These are phyloP conservation scores for Betta splendens DNA, from an alignment of 2,797 vertebrate species.

Conservation along the genomic window DNA sequence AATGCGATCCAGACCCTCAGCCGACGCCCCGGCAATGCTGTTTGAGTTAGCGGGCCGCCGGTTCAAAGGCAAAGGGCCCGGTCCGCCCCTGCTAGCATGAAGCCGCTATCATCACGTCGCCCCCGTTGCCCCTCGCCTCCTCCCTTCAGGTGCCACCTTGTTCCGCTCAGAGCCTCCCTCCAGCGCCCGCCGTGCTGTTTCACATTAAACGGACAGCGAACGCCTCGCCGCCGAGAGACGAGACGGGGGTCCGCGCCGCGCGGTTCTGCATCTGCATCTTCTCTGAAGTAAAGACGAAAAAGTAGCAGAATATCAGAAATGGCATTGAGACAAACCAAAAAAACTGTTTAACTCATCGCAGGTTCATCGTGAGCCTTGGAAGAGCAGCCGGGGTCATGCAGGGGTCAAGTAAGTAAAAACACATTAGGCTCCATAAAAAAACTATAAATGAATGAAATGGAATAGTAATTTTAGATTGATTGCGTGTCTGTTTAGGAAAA, in stretches of 20 bases:
- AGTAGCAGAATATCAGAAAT: too few species aligned
- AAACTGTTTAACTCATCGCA: too few species aligned
- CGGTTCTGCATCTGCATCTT: conserved; percentile 13
- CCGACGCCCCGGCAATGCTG: conserved; percentile 74
- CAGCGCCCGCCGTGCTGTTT: conserved; percentile 57
- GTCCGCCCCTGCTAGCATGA: conserved; percentile 73
- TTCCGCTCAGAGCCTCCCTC: conserved; percentile 45
- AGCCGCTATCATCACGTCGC: conserved; percentile 74
- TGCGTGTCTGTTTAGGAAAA: conserved; percentile 1
- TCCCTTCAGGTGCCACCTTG: conserved; percentile 67
- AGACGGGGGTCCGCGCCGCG: too few species aligned
- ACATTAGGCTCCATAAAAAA: too few species aligned
- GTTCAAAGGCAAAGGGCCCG: conserved; percentile 80
- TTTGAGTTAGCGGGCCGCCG: conserved; percentile 81
- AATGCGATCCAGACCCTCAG: conserved; percentile 82
- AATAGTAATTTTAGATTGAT: too few species aligned
- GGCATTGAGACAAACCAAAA: too few species aligned
- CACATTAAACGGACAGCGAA: conserved; percentile 75
- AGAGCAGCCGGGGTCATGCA: conserved; percentile 24
- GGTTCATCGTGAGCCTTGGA: conserved; percentile 19
- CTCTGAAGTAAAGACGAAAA: conserved; percentile 10
- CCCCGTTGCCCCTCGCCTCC: conserved; percentile 66
- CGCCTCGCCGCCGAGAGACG: conserved; percentile 45
- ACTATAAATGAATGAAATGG: too few species aligned
- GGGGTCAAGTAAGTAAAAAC: conserved; percentile 32